Evolutionary conservation across 2,113 vertebrate genomes (phyloP).

Genomic region (Elgaria multicarinata): DNA sequence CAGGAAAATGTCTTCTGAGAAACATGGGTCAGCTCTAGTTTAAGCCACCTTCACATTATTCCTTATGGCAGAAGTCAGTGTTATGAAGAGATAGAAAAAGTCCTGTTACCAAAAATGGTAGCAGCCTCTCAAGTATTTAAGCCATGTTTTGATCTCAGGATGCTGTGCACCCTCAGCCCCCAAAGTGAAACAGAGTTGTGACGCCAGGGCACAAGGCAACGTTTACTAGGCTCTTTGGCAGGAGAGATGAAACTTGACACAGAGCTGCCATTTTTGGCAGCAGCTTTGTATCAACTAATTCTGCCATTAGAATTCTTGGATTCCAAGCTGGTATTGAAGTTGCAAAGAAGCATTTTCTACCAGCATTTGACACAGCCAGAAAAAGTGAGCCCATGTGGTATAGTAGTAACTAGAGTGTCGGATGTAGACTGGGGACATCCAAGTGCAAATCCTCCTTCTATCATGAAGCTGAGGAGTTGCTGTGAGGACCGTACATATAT

Average conservation of each 20-base stretch:
- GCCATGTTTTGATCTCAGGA: too few relatives aligned
- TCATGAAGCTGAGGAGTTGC: neutral
- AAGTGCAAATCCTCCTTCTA: neutral
- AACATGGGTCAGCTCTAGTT: neutral
- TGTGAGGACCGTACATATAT: neutral
- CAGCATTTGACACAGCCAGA: neutral
- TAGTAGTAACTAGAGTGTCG: neutral
- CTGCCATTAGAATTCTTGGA: neutral
- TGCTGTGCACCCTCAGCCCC: neutral
- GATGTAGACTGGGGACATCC: neutral
- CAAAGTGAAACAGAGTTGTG: too few relatives aligned
- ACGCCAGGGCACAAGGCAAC: neutral
- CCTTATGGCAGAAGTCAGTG: neutral
- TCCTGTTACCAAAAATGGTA: neutral
- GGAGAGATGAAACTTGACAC: neutral
- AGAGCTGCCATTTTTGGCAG: neutral
- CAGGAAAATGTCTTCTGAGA: neutral
- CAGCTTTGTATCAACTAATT: neutral
- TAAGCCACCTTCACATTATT: neutral
- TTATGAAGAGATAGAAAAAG: neutral
- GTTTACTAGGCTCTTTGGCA: neutral
- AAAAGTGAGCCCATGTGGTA: neutral
- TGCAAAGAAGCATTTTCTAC: neutral
- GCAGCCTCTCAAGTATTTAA: neutral
- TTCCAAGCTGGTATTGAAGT: neutral